Evolutionary conservation across 2,888 invertebrate genomes (phyloP).

Genomic region (Nineta flava): DNA sequence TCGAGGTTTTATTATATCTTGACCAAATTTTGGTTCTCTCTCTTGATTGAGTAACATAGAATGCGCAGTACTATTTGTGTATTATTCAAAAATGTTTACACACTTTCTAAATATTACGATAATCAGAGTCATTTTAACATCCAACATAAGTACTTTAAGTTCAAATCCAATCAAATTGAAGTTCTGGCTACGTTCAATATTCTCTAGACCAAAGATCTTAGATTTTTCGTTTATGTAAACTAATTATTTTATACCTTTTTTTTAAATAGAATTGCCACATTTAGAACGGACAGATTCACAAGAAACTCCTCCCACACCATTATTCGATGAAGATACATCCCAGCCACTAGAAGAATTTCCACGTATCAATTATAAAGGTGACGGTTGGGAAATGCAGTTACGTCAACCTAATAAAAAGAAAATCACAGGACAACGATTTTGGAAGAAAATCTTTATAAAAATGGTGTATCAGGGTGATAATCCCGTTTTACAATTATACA

Average conservation of each 20-base stretch:
- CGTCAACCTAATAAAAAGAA: conserved; percentile 94
- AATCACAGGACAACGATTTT: conserved; percentile 84
- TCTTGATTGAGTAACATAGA: no score
- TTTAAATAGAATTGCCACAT: conserved; percentile 18
- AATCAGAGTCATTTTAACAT: no score
- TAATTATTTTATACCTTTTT: neutral
- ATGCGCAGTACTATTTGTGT: no score
- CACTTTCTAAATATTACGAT: no score
- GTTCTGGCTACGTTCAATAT: no score
- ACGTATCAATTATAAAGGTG: conserved; percentile 53
- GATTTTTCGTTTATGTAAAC: no score
- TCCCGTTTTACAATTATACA: conserved; percentile 73
- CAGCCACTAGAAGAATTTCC: conserved; percentile 87
- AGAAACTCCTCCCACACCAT: conserved; percentile 81
- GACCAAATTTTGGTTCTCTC: no score
- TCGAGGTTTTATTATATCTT: no score
- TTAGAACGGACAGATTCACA: conserved; percentile 40
- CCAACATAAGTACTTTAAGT: no score
- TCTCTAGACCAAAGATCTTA: no score
- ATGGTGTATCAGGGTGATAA: conserved; percentile 64
- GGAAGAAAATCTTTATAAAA: conserved; percentile 92
- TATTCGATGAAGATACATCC: conserved; percentile 87
- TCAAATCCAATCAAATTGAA: no score
- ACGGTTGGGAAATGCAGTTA: conserved; percentile 94
- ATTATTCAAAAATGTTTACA: no score